Evolutionary conservation across 2,113 vertebrate genomes (phyloP).

Genomic region (Myotis brandtii): DNA sequence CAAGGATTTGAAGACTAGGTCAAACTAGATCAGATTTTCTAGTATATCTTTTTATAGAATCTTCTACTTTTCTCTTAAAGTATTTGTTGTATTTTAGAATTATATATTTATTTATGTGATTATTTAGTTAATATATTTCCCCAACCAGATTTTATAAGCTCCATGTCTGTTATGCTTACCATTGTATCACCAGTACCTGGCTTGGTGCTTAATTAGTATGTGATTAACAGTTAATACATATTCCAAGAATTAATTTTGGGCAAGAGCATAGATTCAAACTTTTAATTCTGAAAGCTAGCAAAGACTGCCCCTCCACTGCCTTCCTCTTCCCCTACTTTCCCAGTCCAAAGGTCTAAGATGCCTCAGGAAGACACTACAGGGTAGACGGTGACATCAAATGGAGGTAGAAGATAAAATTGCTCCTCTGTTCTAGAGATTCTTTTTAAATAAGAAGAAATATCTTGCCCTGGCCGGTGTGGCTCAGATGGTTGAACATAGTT

Average conservation of each 20-base stretch:
- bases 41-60: not conserved
- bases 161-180: not conserved
- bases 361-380: not conserved
- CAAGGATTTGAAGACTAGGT: not conserved
- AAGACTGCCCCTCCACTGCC: not conserved
- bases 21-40: not conserved
- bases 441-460: not conserved
- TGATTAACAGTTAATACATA: not conserved
- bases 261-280: not conserved
- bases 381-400: slow-evolving; percentile 13
- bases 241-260: slow-evolving; percentile 30
- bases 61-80: slow-evolving; percentile 22
- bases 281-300: slow-evolving; percentile 26
- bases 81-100: slow-evolving; percentile 13
- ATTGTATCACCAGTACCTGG: not conserved
- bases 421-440: slow-evolving; percentile 27
- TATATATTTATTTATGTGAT: not conserved
- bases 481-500: too few relatives aligned
- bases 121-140: slow-evolving; percentile 21
- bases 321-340: not conserved
- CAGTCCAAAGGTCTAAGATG: not conserved
- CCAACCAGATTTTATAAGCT: slow-evolving; percentile 7
- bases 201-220: not conserved
- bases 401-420: not conserved
- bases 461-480: not conserved